Percentiles rank a stretch among this genome's conserved stretches.
Conservation (phyloP, 2,888 invertebrate genomes). For the Stenodema calcarata region DNA sequence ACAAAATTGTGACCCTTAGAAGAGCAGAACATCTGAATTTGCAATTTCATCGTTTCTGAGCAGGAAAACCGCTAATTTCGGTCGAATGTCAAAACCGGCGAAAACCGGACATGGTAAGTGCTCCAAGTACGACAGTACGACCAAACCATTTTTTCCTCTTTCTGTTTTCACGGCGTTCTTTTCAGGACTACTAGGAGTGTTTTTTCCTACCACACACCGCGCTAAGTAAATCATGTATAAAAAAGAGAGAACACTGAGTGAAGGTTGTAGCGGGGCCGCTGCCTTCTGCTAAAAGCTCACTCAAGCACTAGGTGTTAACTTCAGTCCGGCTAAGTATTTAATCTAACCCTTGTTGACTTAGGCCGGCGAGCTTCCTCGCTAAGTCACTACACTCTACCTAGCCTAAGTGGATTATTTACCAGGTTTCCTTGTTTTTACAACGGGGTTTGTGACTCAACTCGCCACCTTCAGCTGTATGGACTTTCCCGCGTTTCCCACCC, state of each 20-base stretch:
- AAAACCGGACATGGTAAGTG: not conserved
- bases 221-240: not conserved
- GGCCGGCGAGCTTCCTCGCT: slow-evolving; percentile 25
- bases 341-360: slow-evolving; percentile 47
- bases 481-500: not conserved
- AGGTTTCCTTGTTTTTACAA: slow-evolving; percentile 41
- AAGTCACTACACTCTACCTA: slow-evolving; percentile 27
- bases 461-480: not conserved
- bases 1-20: not conserved
- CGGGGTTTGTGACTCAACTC: not conserved
- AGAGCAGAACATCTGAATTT: not conserved
- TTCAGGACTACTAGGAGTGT: not conserved
- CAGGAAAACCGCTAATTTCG: not conserved
- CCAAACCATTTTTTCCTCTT: not conserved
- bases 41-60: not conserved
- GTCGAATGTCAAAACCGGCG: not conserved
- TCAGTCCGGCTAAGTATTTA: slow-evolving; percentile 39
- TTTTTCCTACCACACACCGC: not conserved
- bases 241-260: not conserved
- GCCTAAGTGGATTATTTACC: slow-evolving; percentile 41
- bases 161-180: not conserved
- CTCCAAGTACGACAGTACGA: not conserved
- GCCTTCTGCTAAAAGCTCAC: slow-evolving; percentile 1
- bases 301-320: slow-evolving; percentile 32
- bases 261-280: not conserved